Evolutionary conservation across 2,888 invertebrate species (phyloP).

Genomic region (Drosophila dives): DNA sequence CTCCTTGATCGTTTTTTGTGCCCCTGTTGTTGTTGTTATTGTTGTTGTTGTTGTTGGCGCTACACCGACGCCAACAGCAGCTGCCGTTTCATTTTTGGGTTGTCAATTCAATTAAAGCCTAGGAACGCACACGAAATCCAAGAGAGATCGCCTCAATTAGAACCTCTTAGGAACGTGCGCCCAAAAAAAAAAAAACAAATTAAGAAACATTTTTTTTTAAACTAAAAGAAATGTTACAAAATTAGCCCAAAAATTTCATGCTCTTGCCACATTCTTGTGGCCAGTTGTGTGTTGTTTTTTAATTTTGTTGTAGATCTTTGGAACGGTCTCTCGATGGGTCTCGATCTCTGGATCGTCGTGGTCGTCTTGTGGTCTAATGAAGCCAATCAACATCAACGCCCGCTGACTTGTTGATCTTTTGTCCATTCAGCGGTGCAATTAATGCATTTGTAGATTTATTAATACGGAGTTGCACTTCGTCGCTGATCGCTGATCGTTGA

Average conservation of each 20-base stretch:
- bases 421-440: slow-evolving; percentile 69
- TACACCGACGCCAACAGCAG: slow-evolving; percentile 65
- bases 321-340: not conserved
- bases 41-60: slow-evolving; percentile 26
- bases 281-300: not conserved
- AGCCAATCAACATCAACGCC: slow-evolving; percentile 75
- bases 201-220: slow-evolving; percentile 30
- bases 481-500: slow-evolving; percentile 59
- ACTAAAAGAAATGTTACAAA: slow-evolving; percentile 67
- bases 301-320: not conserved
- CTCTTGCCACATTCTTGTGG: slow-evolving; percentile 37
- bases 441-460: slow-evolving; percentile 74
- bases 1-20: slow-evolving; percentile 59
- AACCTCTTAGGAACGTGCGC: slow-evolving; percentile 71
- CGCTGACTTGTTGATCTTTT: slow-evolving; percentile 79
- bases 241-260: slow-evolving; percentile 60
- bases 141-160: slow-evolving; percentile 64
- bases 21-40: slow-evolving; percentile 8
- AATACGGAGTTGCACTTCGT: slow-evolving; percentile 70
- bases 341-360: slow-evolving; percentile 21
- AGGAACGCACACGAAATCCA: slow-evolving; percentile 42
- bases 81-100: slow-evolving; percentile 66
- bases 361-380: slow-evolving; percentile 53
- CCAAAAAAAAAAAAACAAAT: slow-evolving; percentile 44
- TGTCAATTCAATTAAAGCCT: slow-evolving; percentile 77